Percentiles rank a stretch among this genome's conserved stretches.
phyloP scores from a whole-genome alignment of 2,113 vertebrate genomes.

The Illadopsis cleaveri region DNA sequence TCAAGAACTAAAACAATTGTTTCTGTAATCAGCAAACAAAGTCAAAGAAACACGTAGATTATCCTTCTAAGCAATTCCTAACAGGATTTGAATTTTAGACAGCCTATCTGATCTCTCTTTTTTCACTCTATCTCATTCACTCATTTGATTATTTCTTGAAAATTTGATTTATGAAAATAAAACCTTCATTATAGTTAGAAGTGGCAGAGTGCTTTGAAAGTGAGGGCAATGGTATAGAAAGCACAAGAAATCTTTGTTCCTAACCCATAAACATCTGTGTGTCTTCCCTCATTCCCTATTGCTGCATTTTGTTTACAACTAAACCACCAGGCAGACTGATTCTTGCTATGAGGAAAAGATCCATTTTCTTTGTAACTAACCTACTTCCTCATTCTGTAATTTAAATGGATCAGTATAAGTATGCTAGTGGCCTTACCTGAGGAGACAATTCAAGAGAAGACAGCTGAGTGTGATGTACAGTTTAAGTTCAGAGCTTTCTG shows the following conservation, averaged over 20 bases:
- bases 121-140: not conserved
- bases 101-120: not conserved
- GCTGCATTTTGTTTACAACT: not conserved
- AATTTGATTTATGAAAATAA: not conserved
- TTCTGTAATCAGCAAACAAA: not conserved
- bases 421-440: slow-evolving; percentile 2
- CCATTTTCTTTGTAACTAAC: not conserved
- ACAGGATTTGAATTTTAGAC: not conserved
- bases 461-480: not conserved
- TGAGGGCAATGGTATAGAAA: not conserved
- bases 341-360: not conserved
- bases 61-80: not conserved
- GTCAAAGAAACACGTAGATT: not conserved
- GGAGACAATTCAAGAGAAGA: not conserved
- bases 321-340: not conserved
- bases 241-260: not conserved
- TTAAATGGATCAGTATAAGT: not conserved
- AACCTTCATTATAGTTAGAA: not conserved
- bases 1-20: not conserved
- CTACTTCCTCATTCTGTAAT: not conserved
- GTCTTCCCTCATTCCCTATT: not conserved
- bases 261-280: not conserved
- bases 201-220: not conserved
- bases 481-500: not conserved
- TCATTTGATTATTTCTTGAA: not conserved